phyloP scores from a whole-genome alignment of 1,140 invertebrate genomes.

The Drosophila ambigua region DNA sequence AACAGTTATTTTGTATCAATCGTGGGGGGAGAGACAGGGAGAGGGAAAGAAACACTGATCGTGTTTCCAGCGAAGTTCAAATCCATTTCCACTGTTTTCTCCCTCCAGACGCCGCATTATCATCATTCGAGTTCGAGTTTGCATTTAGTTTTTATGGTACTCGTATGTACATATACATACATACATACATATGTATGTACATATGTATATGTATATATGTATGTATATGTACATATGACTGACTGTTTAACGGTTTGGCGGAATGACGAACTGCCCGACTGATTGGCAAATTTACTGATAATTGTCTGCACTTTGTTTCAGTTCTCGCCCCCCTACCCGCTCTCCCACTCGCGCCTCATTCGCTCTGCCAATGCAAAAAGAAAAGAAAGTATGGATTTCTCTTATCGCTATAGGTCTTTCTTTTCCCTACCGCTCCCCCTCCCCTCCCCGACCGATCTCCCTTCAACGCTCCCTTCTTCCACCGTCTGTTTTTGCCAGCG shows the following conservation, averaged over 20 bases:
- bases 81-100: constrained; percentile 65
- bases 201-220: constrained; percentile 6
- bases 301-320: constrained; percentile 67
- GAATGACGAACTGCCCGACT: constrained; percentile 20
- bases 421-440: neutral
- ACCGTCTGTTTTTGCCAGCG: constrained; percentile 4
- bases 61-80: constrained; percentile 73
- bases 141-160: constrained; percentile 50
- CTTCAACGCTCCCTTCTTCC: neutral
- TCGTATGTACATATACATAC: too few relatives aligned
- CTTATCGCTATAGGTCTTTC: constrained; percentile 2
- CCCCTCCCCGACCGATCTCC: neutral
- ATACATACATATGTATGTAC: too few relatives aligned
- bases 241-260: constrained; percentile 15
- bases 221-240: constrained; percentile 44
- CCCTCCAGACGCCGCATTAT: constrained; percentile 42
- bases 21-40: neutral
- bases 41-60: neutral
- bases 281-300: constrained; percentile 63
- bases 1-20: constrained; percentile 39
- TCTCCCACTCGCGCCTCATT: neutral
- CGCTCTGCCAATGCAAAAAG: neutral
- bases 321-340: neutral
- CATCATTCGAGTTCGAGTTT: constrained; percentile 18
- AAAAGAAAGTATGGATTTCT: neutral